Conservation (phyloP, 92 coral and sea anemone genomes). For the Isaurus tuberculatus region DNA sequence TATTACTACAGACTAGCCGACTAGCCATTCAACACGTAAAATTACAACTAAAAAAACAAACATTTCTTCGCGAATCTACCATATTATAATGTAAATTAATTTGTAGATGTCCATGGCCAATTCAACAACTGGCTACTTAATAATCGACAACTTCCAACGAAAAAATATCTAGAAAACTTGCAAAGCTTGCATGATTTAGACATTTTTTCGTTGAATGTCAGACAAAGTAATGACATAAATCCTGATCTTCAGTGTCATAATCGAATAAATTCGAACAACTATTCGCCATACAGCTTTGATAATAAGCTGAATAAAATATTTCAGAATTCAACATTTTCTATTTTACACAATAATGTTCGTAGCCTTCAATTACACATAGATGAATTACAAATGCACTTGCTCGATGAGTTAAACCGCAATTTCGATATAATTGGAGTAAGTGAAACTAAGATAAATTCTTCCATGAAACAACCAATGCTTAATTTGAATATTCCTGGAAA, state of each 20-base stretch:
- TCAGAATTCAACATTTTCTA: not conserved
- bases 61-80: not conserved
- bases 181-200: conserved; percentile 10
- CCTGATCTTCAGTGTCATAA: conserved; percentile 18
- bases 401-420: too few relatives aligned
- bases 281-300: conserved; percentile 25
- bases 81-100: conserved; percentile 1
- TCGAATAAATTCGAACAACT: conserved; percentile 7
- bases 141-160: not conserved
- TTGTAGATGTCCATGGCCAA: not conserved
- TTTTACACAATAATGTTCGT: not conserved
- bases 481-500: too few relatives aligned
- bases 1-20: not conserved
- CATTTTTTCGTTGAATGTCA: conserved; percentile 13
- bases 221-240: conserved; percentile 10
- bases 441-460: too few relatives aligned
- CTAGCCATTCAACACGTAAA: not conserved
- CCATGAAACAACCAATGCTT: too few relatives aligned
- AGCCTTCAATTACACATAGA: not conserved
- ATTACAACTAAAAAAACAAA: not conserved
- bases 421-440: too few relatives aligned
- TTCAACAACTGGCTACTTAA: not conserved
- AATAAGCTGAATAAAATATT: not conserved
- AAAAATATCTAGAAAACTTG: not conserved
- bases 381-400: too few relatives aligned